These are phyloP conservation scores for Xanthia icteritia DNA, from an alignment of 2,888 invertebrate species.

Conservation along the genomic window DNA sequence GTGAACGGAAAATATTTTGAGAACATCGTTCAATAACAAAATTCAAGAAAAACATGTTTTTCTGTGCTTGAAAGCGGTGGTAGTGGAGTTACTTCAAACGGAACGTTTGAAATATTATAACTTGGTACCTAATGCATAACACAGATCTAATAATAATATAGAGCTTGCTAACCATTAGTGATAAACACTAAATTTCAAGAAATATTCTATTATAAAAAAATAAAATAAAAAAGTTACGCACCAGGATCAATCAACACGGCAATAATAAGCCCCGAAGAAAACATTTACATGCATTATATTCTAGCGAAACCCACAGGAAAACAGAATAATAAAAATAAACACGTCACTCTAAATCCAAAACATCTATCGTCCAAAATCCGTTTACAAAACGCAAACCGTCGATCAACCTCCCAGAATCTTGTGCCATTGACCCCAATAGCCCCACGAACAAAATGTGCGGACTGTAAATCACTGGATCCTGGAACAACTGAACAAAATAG, in stretches of 20 bases:
- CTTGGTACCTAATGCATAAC: not conserved
- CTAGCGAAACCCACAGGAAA: not conserved
- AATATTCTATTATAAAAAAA: too few species aligned
- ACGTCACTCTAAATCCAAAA: conserved; percentile 12
- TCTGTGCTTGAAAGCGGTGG: conserved; percentile 44
- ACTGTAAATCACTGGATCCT: conserved; percentile 75
- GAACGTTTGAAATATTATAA: conserved; percentile 29
- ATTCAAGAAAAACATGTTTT: conserved; percentile 62
- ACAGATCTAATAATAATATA: not conserved
- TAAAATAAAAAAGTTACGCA: not conserved
- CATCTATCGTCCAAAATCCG: conserved; percentile 28
- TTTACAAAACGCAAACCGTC: conserved; percentile 51
- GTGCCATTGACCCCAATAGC: conserved; percentile 58
- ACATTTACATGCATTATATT: not conserved
- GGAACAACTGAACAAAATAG: conserved; percentile 70
- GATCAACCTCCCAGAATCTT: conserved; percentile 55
- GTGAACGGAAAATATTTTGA: conserved; percentile 58
- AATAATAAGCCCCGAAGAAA: not conserved
- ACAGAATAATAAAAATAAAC: conserved; percentile 2
- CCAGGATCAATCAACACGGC: not conserved
- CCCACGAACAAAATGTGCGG: conserved; percentile 75
- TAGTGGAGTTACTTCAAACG: conserved; percentile 25
- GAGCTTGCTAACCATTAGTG: not conserved
- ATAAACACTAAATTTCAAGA: not conserved
- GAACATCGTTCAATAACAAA: conserved; percentile 64